Evolutionary conservation across 92 coral and sea anemone species (phyloP).

Genomic region (Hydrozoanthus gracilis): DNA sequence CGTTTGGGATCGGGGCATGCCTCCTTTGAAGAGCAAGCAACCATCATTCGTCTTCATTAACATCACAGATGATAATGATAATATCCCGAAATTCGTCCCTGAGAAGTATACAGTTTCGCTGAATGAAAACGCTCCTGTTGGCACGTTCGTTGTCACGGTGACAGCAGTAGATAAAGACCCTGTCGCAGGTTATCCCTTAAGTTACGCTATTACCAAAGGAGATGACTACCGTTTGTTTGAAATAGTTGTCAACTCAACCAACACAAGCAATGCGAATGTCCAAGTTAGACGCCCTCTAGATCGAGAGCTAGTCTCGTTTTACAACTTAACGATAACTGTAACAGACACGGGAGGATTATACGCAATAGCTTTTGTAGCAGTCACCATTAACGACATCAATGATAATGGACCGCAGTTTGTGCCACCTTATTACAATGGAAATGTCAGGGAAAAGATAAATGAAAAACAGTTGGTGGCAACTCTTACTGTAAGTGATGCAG

Average conservation of each 20-base stretch:
- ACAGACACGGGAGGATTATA: slow-evolving; percentile 66
- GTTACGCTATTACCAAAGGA: slow-evolving; percentile 71
- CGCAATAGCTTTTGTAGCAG: slow-evolving; percentile 61
- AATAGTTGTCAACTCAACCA: slow-evolving; percentile 58
- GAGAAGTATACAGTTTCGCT: slow-evolving; percentile 60
- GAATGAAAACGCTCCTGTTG: slow-evolving; percentile 71
- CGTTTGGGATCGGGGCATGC: slow-evolving; percentile 83
- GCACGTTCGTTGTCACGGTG: slow-evolving; percentile 66
- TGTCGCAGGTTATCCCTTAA: slow-evolving; percentile 59
- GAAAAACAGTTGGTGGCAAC: slow-evolving; percentile 75
- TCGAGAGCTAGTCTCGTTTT: slow-evolving; percentile 64
- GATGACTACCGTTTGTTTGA: slow-evolving; percentile 69
- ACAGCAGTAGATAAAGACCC: slow-evolving; percentile 74
- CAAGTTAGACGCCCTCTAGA: slow-evolving; percentile 64
- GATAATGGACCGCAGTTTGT: slow-evolving; percentile 88
- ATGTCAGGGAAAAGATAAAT: slow-evolving; percentile 68
- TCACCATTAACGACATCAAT: slow-evolving; percentile 83
- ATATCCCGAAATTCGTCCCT: slow-evolving; percentile 83
- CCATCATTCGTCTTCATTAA: slow-evolving; percentile 69
- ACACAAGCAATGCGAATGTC: slow-evolving; percentile 59
- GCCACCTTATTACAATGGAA: slow-evolving; percentile 73
- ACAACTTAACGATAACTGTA: slow-evolving; percentile 62
- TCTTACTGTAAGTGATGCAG: slow-evolving; percentile 76
- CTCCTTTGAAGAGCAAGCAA: slow-evolving; percentile 55
- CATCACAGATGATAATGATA: slow-evolving; percentile 79